phyloP scores from a whole-genome alignment of 2,888 invertebrate genomes.

The Caenorhabditis angaria region DNA sequence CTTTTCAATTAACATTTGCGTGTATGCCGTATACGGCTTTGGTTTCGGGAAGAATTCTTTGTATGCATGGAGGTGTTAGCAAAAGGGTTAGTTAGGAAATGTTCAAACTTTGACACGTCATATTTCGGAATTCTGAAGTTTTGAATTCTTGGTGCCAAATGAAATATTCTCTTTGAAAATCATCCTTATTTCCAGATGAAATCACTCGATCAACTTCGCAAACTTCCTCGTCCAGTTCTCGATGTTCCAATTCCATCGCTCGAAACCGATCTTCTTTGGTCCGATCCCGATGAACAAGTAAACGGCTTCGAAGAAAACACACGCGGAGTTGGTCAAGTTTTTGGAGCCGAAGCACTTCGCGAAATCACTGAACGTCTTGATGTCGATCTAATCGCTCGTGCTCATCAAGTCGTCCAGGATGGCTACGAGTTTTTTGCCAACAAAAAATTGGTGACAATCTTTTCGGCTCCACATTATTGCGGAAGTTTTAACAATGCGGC shows the following conservation, averaged over 20 bases:
- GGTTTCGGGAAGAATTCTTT: slow-evolving; percentile 55
- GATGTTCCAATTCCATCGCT: slow-evolving; percentile 71
- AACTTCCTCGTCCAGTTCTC: slow-evolving; percentile 41
- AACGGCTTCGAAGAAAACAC: slow-evolving; percentile 54
- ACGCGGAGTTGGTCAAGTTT: slow-evolving; percentile 76
- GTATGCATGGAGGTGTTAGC: slow-evolving; percentile 63
- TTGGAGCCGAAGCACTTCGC: slow-evolving; percentile 76
- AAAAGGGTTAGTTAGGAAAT: slow-evolving; percentile 9
- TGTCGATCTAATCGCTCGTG: slow-evolving; percentile 61
- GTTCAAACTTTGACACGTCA: no score
- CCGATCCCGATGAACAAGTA: slow-evolving; percentile 71
- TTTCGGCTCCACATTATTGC: slow-evolving; percentile 56
- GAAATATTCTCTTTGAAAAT: neutral
- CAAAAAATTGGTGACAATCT: slow-evolving; percentile 56
- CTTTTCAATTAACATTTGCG: slow-evolving; percentile 58
- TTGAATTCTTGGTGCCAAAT: no score
- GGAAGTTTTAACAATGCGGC: slow-evolving; percentile 64
- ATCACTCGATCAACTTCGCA: slow-evolving; percentile 48
- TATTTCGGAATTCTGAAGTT: no score
- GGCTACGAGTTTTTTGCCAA: slow-evolving; percentile 76
- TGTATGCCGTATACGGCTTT: slow-evolving; percentile 55
- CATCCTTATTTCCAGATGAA: slow-evolving; percentile 39
- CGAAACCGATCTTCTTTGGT: slow-evolving; percentile 74
- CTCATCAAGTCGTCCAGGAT: slow-evolving; percentile 75
- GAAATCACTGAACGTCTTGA: slow-evolving; percentile 47